A percentile compares a stretch with the other conserved stretches of the same genome.
These are phyloP conservation scores for Conus ventricosus DNA, from an alignment of 1,140 invertebrate species.

Conservation along the genomic window DNA sequence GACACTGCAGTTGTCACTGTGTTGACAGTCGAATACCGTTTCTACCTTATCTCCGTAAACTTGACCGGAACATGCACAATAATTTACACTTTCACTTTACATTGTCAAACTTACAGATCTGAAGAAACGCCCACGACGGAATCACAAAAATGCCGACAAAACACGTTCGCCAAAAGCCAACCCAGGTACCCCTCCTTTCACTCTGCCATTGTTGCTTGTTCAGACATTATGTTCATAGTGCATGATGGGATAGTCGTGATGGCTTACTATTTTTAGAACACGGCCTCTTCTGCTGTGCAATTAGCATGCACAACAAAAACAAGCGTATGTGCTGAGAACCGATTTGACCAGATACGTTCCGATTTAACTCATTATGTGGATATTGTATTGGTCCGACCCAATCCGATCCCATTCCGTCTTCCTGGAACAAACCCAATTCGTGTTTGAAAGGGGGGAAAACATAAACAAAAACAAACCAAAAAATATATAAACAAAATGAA, in stretches of 20 bases:
- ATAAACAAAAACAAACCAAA: too few species aligned
- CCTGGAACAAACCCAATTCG: too few species aligned
- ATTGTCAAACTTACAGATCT: background rate
- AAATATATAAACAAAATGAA: too few species aligned
- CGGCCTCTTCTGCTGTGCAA: background rate
- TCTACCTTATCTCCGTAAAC: background rate
- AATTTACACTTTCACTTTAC: background rate
- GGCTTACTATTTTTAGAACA: background rate
- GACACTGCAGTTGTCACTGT: background rate
- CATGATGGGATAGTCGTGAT: background rate
- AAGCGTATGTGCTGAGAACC: too few species aligned
- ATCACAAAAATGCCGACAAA: background rate
- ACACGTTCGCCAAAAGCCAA: background rate
- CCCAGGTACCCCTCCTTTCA: background rate
- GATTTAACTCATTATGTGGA: too few species aligned
- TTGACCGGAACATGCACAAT: background rate
- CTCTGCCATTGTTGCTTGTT: background rate
- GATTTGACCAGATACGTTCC: too few species aligned
- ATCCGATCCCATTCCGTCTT: too few species aligned
- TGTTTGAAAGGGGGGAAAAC: too few species aligned
- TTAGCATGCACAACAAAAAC: too few species aligned
- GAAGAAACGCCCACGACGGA: background rate
- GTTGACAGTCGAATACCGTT: background rate
- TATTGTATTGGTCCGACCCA: too few species aligned
- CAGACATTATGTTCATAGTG: slow-evolving; percentile 1